phyloP scores from a whole-genome alignment of 2,113 vertebrate genomes.

The Corapipo altera region DNA sequence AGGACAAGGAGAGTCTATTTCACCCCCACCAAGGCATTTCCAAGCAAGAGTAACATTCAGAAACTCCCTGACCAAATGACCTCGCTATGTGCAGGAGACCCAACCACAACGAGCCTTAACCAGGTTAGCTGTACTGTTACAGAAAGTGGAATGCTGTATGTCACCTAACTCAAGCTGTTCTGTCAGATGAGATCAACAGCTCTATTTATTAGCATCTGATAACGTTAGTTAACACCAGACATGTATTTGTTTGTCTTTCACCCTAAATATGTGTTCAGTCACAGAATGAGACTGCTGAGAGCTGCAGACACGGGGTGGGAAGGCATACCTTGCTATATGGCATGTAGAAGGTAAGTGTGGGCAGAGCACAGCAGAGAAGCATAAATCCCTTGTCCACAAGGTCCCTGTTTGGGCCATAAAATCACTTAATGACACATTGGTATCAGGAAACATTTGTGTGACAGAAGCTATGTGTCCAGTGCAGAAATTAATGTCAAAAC shows the following conservation, averaged over 20 bases:
- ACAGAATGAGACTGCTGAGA: background rate
- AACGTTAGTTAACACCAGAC: background rate
- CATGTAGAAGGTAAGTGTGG: fast-evolving
- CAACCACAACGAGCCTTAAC: background rate
- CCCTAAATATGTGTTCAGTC: background rate
- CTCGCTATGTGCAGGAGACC: background rate
- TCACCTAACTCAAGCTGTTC: fast-evolving
- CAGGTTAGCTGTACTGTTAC: background rate
- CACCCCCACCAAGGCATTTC: background rate
- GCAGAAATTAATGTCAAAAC: background rate
- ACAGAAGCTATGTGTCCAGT: background rate
- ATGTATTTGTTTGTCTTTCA: background rate
- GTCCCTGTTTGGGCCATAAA: background rate
- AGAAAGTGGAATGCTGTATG: background rate
- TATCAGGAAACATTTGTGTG: background rate
- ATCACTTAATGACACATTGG: background rate
- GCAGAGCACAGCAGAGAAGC: background rate
- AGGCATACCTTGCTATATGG: background rate
- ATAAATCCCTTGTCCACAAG: fast-evolving
- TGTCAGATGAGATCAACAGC: background rate
- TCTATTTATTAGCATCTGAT: background rate
- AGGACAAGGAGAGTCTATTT: background rate
- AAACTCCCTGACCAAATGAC: background rate
- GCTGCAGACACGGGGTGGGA: fast-evolving
- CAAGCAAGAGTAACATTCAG: background rate